Evolutionary conservation across 2,888 invertebrate genomes (phyloP).

Genomic region (Xestia sexstrigata): DNA sequence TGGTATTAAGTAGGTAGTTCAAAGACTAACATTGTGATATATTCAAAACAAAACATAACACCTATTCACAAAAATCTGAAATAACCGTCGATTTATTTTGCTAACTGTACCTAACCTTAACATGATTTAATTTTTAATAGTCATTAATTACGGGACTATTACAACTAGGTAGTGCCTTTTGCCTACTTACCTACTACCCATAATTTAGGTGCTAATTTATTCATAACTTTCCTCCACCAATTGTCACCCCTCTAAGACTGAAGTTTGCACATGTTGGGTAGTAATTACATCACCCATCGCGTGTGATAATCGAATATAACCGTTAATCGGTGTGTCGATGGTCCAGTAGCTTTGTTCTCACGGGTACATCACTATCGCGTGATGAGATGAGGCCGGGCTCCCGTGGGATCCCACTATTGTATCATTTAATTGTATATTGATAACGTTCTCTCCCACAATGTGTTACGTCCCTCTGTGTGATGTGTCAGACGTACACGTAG

Average conservation of each 20-base stretch:
- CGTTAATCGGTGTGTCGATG: slow-evolving; percentile 30
- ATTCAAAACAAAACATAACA: not conserved
- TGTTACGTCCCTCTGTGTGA: slow-evolving; percentile 19
- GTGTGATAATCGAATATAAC: slow-evolving; percentile 48
- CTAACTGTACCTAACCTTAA: not conserved
- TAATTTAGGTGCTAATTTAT: slow-evolving; percentile 11
- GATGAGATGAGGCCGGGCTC: slow-evolving; percentile 63
- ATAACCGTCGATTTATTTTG: not conserved
- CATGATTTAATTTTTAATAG: not conserved
- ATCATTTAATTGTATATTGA: slow-evolving; percentile 67
- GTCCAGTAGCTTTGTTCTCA: slow-evolving; percentile 83
- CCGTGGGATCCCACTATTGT: slow-evolving; percentile 69
- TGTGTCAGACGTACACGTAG: not conserved
- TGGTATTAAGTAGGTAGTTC: no score
- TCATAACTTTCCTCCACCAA: not conserved
- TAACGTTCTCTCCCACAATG: slow-evolving; percentile 51
- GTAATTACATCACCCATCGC: slow-evolving; percentile 55
- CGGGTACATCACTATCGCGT: slow-evolving; percentile 75
- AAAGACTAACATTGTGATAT: not conserved
- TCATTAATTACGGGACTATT: not conserved
- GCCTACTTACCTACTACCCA: not conserved
- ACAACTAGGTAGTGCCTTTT: not conserved
- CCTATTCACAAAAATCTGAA: not conserved
- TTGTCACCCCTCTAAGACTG: slow-evolving; percentile 16
- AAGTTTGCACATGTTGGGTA: slow-evolving; percentile 25